Evolutionary conservation across 2,113 vertebrate genomes (phyloP).

Genomic region (Antechinus flavipes): DNA sequence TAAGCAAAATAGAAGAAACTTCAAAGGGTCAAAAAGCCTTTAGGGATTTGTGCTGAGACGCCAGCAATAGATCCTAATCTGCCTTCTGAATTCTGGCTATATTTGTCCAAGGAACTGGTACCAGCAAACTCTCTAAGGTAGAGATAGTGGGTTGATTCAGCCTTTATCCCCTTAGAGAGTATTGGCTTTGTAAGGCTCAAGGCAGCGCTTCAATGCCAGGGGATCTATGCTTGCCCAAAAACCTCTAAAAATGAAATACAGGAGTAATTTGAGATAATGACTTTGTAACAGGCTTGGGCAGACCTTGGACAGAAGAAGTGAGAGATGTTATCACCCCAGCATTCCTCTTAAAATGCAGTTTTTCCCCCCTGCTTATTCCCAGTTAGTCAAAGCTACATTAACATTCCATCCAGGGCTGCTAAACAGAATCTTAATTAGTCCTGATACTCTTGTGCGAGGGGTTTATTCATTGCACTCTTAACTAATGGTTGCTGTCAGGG

Average conservation of each 20-base stretch:
- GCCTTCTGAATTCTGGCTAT: conserved; percentile 79
- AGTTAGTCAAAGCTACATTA: conserved; percentile 87
- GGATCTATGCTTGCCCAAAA: conserved; percentile 80
- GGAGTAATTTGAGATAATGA: conserved; percentile 91
- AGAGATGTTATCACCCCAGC: conserved; percentile 88
- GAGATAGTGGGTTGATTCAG: conserved; percentile 85
- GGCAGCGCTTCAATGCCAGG: conserved; percentile 82
- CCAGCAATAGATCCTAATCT: conserved; percentile 84
- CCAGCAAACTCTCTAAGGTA: conserved; percentile 83
- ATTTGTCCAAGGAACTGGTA: conserved; percentile 84
- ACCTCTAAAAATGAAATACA: conserved; percentile 83
- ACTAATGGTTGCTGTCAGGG: conserved; percentile 85
- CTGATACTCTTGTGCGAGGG: conserved; percentile 86
- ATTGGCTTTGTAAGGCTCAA: conserved; percentile 86
- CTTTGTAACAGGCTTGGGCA: conserved; percentile 87
- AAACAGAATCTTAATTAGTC: conserved; percentile 91
- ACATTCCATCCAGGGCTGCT: conserved; percentile 87
- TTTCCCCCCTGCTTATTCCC: conserved; percentile 79
- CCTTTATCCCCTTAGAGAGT: conserved; percentile 87
- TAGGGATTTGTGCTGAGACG: conserved; percentile 80
- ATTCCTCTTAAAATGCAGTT: conserved; percentile 87
- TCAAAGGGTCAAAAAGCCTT: conserved; percentile 85
- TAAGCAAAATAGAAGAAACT: conserved; percentile 84
- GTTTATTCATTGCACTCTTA: conserved; percentile 84
- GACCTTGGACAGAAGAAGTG: conserved; percentile 86